phyloP scores from a whole-genome alignment of 2,797 vertebrate genomes.

The Chaetodon trifasciatus region DNA sequence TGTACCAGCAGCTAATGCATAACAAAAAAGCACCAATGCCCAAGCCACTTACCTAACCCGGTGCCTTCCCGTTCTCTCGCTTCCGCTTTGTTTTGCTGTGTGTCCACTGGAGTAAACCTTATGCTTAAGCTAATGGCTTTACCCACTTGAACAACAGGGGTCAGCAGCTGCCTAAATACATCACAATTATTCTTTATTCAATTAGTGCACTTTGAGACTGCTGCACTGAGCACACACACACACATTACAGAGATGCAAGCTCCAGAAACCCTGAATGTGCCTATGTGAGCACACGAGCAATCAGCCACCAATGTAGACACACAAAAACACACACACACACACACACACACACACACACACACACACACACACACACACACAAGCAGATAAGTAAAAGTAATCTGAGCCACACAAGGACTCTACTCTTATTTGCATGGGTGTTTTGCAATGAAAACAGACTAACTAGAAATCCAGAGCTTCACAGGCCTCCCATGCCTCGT shows the following conservation, averaged over 20 bases:
- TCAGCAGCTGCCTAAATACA: constrained; percentile 78
- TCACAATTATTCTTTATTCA: constrained; percentile 76
- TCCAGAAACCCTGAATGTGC: not conserved
- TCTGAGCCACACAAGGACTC: constrained; percentile 2
- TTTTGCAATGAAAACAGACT: constrained; percentile 5
- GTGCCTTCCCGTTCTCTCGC: constrained; percentile 24
- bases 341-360: not conserved
- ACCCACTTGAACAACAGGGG: constrained; percentile 70
- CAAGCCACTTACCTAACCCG: constrained; percentile 44
- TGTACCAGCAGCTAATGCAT: constrained; percentile 52
- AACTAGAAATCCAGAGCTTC: no score
- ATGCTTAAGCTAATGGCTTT: constrained; percentile 72
- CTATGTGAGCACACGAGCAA: not conserved
- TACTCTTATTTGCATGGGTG: not conserved
- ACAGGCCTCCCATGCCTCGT: no score
- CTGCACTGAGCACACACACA: constrained; percentile 21
- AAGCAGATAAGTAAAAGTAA: constrained; percentile 9
- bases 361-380: not conserved
- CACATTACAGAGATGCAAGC: not conserved
- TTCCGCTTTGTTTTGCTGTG: constrained; percentile 32
- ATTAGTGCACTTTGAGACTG: constrained; percentile 64
- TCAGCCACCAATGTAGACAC: not conserved
- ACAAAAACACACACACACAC: not conserved
- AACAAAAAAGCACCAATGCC: constrained; percentile 49
- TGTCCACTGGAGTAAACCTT: constrained; percentile 63